These are phyloP conservation scores for Lota lota DNA, from an alignment of 2,113 vertebrate genomes.

Conservation along the genomic window DNA sequence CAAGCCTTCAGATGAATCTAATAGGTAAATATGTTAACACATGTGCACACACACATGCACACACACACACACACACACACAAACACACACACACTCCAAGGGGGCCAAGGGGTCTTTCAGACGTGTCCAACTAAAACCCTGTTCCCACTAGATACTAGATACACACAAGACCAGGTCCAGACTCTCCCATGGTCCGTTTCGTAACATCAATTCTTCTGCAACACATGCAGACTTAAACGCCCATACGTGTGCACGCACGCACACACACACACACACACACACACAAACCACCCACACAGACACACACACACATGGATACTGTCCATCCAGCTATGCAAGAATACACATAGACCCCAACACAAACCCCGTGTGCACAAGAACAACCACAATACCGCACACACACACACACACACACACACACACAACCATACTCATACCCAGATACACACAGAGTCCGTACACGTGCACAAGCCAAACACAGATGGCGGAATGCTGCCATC, in stretches of 20 bases:
- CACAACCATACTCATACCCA: no score
- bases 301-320: no score
- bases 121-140: conserved; percentile 46
- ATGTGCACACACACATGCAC: conserved; percentile 9
- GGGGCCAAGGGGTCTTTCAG: conserved; percentile 26
- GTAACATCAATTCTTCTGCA: no score
- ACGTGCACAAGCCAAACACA: no score
- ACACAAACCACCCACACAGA: neutral
- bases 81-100: neutral
- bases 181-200: conserved; percentile 12
- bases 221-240: conserved; percentile 21
- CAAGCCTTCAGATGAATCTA: conserved; percentile 15
- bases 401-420: no score
- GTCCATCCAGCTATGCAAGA: no score
- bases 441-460: no score
- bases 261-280: neutral
- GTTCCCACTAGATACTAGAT: conserved; percentile 29
- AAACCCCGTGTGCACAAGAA: no score
- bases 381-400: no score
- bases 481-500: no score
- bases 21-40: neutral
- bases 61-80: conserved; percentile 25
- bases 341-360: no score
- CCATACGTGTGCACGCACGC: conserved; percentile 20
- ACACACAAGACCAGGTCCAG: conserved; percentile 45